Base-by-base conservation (phyloP, 2,113 vertebrate genomes). In the Siniperca chuatsi region DNA sequence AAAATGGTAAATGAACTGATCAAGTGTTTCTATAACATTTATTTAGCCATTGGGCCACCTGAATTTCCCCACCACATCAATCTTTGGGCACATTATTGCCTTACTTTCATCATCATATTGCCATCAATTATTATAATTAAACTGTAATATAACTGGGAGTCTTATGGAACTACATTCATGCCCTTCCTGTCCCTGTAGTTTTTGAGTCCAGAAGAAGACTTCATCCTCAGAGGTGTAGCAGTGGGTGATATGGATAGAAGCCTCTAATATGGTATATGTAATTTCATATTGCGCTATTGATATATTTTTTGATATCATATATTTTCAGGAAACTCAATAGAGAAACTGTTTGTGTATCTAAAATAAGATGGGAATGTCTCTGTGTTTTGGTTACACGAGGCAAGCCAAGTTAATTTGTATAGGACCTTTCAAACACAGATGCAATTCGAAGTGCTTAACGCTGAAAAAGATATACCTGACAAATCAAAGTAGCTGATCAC, bases 41-140 rank as follows among this genome's bases (percentile, higher is more conserved):
- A 76, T 68, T 72, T 65, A 66, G 35, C n/a, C 23, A 67, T 68
- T 25, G 61, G 8, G 29, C 15, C 37, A 58, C 44, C n/a, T 75
- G 42, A 25, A 62, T 77, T 12, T 55, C 54, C 48, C 35, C n/a
- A 64, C 40, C 21, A 50, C 4, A 68, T 48, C 54, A 29, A n/a
- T 67, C 67, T 62, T 37, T 52, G 37, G 33, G 60, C 40, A 81
- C 52, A 67, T 75, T 62, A 75, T 52, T 71, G 25, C 66, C 50
- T 60, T 48, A 57, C 25, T 73, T 42, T 75, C 55, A 69, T 74
- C 21, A 42, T 72, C 48, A 72, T 21, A 42, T 60, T 61, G 37
- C 29, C 29, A 69, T 40, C 44, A 66, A 4, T n/a, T 50, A 57
- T 20, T 25, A 57, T 15, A 25, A 69, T 64, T 54, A 25, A 61